Conservation (phyloP, 2,797 vertebrate species). For the Notoglanidium macrostoma region DNA sequence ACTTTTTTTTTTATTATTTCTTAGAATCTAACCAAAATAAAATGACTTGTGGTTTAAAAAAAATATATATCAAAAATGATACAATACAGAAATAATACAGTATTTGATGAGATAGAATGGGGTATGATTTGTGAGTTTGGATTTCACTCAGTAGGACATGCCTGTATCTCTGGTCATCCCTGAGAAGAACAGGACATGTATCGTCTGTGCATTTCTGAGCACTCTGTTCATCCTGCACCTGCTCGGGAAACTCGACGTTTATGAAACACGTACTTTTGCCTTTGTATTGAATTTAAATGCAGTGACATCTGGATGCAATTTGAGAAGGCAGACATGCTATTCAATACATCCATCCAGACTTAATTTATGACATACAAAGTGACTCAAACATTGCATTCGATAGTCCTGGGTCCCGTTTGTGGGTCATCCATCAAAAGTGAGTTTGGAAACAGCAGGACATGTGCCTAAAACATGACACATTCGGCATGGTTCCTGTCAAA, state of each 20-base stretch:
- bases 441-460: constrained; percentile 60
- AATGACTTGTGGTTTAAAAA: not conserved
- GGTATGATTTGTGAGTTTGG: constrained; percentile 22
- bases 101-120: constrained; percentile 33
- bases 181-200: constrained; percentile 40
- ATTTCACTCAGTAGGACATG: constrained; percentile 37
- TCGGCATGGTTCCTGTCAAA: constrained; percentile 71
- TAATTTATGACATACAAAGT: constrained; percentile 72
- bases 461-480: constrained; percentile 67
- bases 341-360: constrained; percentile 66
- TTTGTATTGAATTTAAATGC: constrained; percentile 79
- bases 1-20: not conserved
- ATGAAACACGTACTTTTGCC: constrained; percentile 77
- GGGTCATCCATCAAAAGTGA: constrained; percentile 74
- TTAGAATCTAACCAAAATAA: not conserved
- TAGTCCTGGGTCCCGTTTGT: constrained; percentile 64
- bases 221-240: constrained; percentile 70
- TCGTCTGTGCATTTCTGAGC: constrained; percentile 56
- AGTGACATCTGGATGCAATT: constrained; percentile 81
- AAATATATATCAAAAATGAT: not conserved
- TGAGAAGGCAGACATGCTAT: constrained; percentile 75
- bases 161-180: constrained; percentile 31
- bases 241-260: constrained; percentile 68
- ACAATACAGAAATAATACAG: not conserved
- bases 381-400: constrained; percentile 64